Evolutionary conservation across 2,888 invertebrate species (phyloP).

Genomic region (Dynastes maya): DNA sequence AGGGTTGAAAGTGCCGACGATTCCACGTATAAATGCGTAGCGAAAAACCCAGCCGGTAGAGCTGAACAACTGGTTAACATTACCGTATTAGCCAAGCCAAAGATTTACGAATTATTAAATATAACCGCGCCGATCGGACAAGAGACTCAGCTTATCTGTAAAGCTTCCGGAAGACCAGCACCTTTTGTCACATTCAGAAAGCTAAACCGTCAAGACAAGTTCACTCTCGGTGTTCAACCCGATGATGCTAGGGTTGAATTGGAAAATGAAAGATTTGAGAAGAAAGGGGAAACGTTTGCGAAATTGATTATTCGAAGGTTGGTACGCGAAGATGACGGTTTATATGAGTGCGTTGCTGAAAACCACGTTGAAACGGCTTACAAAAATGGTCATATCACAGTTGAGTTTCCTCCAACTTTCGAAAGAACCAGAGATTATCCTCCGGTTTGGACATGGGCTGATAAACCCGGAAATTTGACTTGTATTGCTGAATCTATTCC

Average conservation of each 20-base stretch:
- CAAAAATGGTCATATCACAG: slow-evolving; percentile 86
- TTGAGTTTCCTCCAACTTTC: slow-evolving; percentile 88
- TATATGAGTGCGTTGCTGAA: slow-evolving; percentile 89
- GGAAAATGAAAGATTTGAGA: slow-evolving; percentile 73
- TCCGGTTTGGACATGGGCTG: slow-evolving; percentile 89
- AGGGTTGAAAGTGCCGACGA: slow-evolving; percentile 85
- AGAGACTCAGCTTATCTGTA: slow-evolving; percentile 81
- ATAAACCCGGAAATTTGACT: slow-evolving; percentile 85
- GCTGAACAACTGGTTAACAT: slow-evolving; percentile 80
- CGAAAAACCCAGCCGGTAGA: slow-evolving; percentile 84
- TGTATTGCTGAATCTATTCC: slow-evolving; percentile 91
- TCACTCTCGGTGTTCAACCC: slow-evolving; percentile 76
- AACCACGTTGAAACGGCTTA: slow-evolving; percentile 82
- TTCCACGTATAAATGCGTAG: slow-evolving; percentile 86
- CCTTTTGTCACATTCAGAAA: slow-evolving; percentile 88
- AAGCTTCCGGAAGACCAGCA: slow-evolving; percentile 85
- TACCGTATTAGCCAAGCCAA: slow-evolving; percentile 84
- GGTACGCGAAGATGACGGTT: slow-evolving; percentile 85
- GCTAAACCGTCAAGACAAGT: slow-evolving; percentile 76
- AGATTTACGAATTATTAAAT: slow-evolving; percentile 85
- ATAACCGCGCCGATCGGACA: slow-evolving; percentile 77
- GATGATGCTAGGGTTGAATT: slow-evolving; percentile 80
- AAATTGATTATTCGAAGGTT: slow-evolving; percentile 79
- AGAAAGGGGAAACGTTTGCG: slow-evolving; percentile 77
- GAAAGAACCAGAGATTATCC: slow-evolving; percentile 79